Base-by-base conservation (phyloP, 1,140 invertebrate genomes). In the Drosophila subobscura region DNA sequence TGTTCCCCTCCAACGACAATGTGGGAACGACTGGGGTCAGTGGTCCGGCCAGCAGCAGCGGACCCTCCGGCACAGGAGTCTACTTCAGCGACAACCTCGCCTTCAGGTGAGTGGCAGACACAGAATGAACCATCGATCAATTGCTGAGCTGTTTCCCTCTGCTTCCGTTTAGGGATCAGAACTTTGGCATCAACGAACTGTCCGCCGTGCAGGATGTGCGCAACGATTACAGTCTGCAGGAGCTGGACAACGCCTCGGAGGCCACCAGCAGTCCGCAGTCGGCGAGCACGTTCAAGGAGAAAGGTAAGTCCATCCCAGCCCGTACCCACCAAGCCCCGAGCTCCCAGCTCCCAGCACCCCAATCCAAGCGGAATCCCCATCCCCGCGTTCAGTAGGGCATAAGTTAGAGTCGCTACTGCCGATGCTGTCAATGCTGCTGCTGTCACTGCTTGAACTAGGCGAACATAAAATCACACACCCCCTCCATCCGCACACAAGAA, bases 71-170 rank as follows among this genome's bases (percentile, higher is more conserved):
- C 50, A 91, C 64, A 5, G 91, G 76, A 1, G 91, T 91, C 4
- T 92, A 92, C 61, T 91, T 91, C 10, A 93, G 92, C 71, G 93
- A 94, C 60, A 94, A 93, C 68, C 93, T 94, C 4, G 93, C 93
- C 72, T 94, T 94, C 61, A 89, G 90, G 91, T 91, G n/a, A 47
- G 75, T 33, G 8, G 6, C n/a, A 29, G 0, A 1, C 0, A 37
- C 33, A 37, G 33, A 37, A 4, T 37, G 10, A 12, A 1, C 10
- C 0, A 37, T 12, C 8, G 33, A 37, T 37, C 10, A 4, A 12
- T 10, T 37, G 4, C 33, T 37, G 33, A 37, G 4, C 33, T 20
- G 33, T 4, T 12, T 4, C 7, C 10, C 1, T 50, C 3, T 49
- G 4, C 0, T 6, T 5, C 1, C 10, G 7, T 16, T 27, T 29